Base-by-base conservation (phyloP, 2,797 vertebrate species). In the Ataeniobius toweri region DNA sequence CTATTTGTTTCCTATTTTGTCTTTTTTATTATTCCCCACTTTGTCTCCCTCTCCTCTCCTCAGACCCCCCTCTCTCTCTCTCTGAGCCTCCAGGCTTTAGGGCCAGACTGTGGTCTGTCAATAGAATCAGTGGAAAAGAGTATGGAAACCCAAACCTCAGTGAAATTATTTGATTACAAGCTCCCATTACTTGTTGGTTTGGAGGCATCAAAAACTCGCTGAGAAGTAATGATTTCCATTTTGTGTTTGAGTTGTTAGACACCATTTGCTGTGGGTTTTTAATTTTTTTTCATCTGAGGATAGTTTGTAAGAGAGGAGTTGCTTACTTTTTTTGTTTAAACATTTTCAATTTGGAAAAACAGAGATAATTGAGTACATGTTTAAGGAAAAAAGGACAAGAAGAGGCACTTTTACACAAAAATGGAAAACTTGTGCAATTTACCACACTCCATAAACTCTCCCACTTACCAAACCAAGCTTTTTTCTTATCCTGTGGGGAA, bases 201-300 rank as follows among this genome's bases (percentile, higher is more conserved):
- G 86, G 88, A 92, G 79, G 89, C 87, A 89, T 92, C 90, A 88
- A 88, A 89, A 89, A 86, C 86, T 88, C 69, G 80, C 81, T 69
- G 83, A 91, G 87, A 92, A 91, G 87, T 90, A 92, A 90, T 92
- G 83, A 93, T 93, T 93, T 93, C 92, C 92, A 93, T 94, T 92
- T 91, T 89, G 81, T 91, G 90, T 91, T 90, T 84, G 55, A 89
- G 74, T 77, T 85, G 91, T 89, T 91, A 89, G 79, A 83, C 82
- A 89, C 88, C 90, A 91, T 91, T 87, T 86, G 28, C 80, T 89
- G 86, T 48, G 83, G 86, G 67, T 24, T 26, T 46, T 46, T n/a
- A 48, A 14, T 46, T 48, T 70, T 59, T 86, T 86, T 74, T 80
- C 85, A 84, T 88, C 84, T 85, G 71, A 84, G 84, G 82, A 83